Conservation (phyloP, 2,113 vertebrate species). For the Apaloderma vittatum region DNA sequence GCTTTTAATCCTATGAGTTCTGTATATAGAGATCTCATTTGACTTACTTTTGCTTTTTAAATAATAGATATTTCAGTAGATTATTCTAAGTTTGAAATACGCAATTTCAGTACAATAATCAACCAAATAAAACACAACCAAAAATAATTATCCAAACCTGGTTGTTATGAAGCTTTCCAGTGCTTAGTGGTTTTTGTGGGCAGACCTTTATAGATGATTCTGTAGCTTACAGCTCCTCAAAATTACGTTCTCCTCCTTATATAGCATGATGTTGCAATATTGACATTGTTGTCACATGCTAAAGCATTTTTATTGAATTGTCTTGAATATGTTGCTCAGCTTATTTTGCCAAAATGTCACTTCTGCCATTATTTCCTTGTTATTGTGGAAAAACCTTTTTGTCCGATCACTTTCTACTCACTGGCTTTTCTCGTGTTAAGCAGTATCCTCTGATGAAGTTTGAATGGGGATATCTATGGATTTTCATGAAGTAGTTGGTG, state of each 20-base stretch:
- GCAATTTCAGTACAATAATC: background rate
- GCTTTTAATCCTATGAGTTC: background rate
- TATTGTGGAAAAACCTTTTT: background rate
- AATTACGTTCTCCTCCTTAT: background rate
- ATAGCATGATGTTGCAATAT: background rate
- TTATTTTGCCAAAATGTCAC: background rate
- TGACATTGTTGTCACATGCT: background rate
- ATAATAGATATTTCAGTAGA: background rate
- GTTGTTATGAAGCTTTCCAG: background rate
- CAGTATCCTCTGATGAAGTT: background rate
- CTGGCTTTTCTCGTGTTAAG: background rate
- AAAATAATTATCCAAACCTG: background rate
- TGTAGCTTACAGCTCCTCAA: background rate
- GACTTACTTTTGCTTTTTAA: background rate
- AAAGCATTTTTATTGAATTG: background rate
- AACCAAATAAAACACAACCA: background rate
- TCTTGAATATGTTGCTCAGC: background rate
- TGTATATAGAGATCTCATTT: background rate
- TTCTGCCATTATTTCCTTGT: background rate
- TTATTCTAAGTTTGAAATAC: background rate
- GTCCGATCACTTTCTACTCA: background rate
- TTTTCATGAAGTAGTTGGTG: background rate
- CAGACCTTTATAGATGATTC: background rate
- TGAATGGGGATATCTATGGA: background rate
- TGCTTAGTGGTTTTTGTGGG: background rate